A percentile compares a stretch with the other conserved stretches of the same genome.
phyloP scores from a whole-genome alignment of 2,888 invertebrate genomes.

The Linnaemya tessellans region DNA sequence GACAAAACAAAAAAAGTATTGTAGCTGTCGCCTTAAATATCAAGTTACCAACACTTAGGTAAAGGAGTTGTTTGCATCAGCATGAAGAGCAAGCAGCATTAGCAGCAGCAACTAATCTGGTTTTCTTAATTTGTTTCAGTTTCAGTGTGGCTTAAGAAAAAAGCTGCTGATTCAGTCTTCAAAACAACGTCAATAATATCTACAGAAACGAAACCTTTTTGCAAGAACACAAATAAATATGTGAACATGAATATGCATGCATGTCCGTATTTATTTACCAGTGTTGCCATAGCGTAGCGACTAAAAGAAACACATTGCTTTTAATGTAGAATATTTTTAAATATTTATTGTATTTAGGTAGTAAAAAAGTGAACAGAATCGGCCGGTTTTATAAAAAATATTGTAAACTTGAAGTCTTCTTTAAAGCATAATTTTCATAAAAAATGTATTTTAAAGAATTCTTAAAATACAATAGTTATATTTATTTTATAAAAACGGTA shows the following conservation, averaged over 20 bases:
- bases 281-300: neutral
- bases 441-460: too few species aligned
- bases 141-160: constrained; percentile 14
- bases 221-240: neutral
- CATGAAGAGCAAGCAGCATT: constrained; percentile 2
- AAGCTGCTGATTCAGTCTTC: constrained; percentile 44
- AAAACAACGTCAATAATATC: neutral
- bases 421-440: too few species aligned
- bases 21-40: constrained; percentile 62
- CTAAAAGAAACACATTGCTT: too few species aligned
- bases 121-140: constrained; percentile 40
- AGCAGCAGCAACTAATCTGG: constrained; percentile 35
- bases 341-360: too few species aligned
- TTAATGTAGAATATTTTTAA: too few species aligned
- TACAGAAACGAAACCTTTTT: constrained; percentile 15
- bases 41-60: constrained; percentile 60
- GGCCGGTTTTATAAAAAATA: too few species aligned
- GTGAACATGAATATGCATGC: too few species aligned
- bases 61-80: constrained; percentile 41
- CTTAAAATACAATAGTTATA: too few species aligned
- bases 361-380: too few species aligned
- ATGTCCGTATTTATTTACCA: neutral
- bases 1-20: neutral
- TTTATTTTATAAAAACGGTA: too few species aligned
- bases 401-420: too few species aligned